Evolutionary conservation across 2,888 invertebrate genomes (phyloP).

Genomic region (Epiblema foenella): DNA sequence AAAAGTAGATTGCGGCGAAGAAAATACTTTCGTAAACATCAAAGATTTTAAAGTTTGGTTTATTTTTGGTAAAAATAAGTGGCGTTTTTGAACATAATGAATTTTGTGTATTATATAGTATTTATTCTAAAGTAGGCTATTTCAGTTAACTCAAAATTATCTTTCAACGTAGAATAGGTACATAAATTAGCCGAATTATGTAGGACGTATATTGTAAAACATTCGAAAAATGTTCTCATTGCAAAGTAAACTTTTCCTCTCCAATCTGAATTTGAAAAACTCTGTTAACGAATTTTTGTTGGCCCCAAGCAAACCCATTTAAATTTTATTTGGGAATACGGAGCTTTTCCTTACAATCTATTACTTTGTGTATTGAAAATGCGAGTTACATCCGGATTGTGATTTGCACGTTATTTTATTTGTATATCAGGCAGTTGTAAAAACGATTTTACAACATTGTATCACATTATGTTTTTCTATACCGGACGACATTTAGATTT

Average conservation of each 20-base stretch:
- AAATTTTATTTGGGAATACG: conserved; percentile 34
- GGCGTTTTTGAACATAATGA: background rate
- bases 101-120: no score
- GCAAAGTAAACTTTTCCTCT: conserved; percentile 31
- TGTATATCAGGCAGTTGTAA: background rate
- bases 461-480: background rate
- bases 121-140: no score
- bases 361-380: conserved; percentile 12
- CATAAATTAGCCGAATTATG: no score
- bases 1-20: background rate
- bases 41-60: background rate
- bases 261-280: conserved; percentile 37
- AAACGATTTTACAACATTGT: background rate
- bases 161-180: no score
- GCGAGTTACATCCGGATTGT: background rate
- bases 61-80: background rate
- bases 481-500: background rate
- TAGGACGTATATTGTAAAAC: conserved; percentile 9
- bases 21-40: background rate
- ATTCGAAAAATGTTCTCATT: conserved; percentile 15
- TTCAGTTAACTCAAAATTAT: no score
- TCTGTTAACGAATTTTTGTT: conserved; percentile 20
- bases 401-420: background rate
- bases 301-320: conserved; percentile 33
- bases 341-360: conserved; percentile 13